Conservation (phyloP, 2,888 invertebrate genomes). For the Entomobrya multifasciata region DNA sequence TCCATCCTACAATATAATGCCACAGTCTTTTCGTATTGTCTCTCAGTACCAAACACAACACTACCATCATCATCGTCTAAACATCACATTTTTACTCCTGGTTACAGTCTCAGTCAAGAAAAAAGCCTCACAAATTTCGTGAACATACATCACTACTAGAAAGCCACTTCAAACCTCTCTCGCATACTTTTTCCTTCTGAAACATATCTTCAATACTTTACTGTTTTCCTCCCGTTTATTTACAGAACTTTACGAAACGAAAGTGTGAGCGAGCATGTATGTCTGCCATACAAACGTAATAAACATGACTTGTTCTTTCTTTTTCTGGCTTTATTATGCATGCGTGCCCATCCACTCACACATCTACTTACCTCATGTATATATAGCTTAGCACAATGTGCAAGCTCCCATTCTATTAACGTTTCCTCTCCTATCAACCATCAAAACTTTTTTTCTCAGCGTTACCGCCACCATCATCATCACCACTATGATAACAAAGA, state of each 20-base stretch:
- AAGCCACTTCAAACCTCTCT: conserved; percentile 19
- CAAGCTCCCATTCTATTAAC: conserved; percentile 27
- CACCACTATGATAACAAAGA: neutral
- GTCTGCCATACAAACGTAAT: conserved; percentile 1
- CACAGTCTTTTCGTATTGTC: no score
- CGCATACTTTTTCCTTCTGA: neutral
- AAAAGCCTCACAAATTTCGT: neutral
- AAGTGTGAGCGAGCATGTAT: no score
- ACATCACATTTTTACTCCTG: no score
- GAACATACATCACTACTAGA: neutral
- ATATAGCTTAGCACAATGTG: neutral
- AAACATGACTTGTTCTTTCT: conserved; percentile 17
- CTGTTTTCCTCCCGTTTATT: neutral
- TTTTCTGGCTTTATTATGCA: conserved; percentile 6
- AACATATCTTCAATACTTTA: neutral
- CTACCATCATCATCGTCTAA: conserved; percentile 14
- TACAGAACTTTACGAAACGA: no score
- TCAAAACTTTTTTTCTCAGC: conserved; percentile 23
- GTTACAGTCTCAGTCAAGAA: neutral
- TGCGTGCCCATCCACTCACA: conserved; percentile 20
- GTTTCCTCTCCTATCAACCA: conserved; percentile 34
- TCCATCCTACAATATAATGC: no score
- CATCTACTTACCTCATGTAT: no score
- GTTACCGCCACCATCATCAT: neutral
- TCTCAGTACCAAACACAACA: no score